Evolutionary conservation across 1,140 invertebrate genomes (phyloP).

Genomic region (Dinothrombium tinctorium): DNA sequence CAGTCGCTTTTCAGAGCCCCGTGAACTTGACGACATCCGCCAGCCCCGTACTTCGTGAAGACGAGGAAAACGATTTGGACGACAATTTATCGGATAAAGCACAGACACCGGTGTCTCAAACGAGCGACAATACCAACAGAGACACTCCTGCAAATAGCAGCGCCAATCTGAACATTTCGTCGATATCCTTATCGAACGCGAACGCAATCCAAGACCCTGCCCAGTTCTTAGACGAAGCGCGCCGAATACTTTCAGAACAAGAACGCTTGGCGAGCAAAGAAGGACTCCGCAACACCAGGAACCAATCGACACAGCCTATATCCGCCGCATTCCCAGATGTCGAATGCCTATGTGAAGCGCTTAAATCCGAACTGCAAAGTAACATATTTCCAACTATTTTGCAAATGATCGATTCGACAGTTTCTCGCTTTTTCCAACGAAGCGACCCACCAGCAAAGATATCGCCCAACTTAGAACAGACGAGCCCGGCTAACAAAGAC

Average conservation of each 20-base stretch:
- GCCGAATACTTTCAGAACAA: conserved; percentile 27
- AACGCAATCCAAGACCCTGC: conserved; percentile 16
- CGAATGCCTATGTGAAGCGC: conserved; percentile 57
- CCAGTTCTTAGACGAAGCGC: conserved; percentile 13
- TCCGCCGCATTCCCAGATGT: conserved; percentile 33
- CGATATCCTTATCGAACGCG: too few relatives aligned
- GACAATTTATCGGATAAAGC: background rate
- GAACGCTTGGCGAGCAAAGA: too few relatives aligned
- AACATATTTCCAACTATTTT: conserved; percentile 38
- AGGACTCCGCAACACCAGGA: too few relatives aligned
- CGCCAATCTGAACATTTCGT: too few relatives aligned
- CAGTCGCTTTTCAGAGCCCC: conserved; percentile 6
- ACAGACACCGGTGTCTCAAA: conserved; percentile 1
- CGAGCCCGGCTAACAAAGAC: conserved; percentile 5
- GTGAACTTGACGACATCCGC: background rate
- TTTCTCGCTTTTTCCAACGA: conserved; percentile 57
- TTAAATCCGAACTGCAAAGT: conserved; percentile 67
- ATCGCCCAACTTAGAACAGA: conserved; percentile 4
- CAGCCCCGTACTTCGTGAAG: background rate
- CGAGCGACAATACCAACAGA: background rate
- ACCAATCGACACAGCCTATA: too few relatives aligned
- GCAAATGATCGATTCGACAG: conserved; percentile 46
- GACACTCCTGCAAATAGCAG: too few relatives aligned
- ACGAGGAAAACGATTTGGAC: background rate
- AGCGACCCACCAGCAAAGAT: background rate